Conservation (phyloP, 2,888 invertebrate genomes). For the Lochmaea crataegi region DNA sequence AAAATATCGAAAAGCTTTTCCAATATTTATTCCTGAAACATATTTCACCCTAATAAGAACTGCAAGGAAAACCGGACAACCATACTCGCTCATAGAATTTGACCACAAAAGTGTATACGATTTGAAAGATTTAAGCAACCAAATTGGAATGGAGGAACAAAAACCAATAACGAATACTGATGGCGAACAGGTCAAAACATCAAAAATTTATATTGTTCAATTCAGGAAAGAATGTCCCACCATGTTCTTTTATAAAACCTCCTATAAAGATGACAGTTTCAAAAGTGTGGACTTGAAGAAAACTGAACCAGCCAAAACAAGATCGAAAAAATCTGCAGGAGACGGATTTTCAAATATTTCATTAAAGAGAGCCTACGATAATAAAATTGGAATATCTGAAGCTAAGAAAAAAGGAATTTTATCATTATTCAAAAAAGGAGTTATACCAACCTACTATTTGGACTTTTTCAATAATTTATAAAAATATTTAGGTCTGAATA, state of each 20-base stretch:
- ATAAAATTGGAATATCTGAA: conserved; percentile 24
- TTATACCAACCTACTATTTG: background rate
- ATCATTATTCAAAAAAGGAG: background rate
- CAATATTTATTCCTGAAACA: conserved; percentile 14
- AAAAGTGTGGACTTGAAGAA: conserved; percentile 9
- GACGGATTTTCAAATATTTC: conserved; percentile 4
- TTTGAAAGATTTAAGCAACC: conserved; percentile 4
- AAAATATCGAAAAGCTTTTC: no score
- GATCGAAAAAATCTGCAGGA: no score
- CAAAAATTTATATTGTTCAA: background rate
- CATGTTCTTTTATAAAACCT: conserved; percentile 12
- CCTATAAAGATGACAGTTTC: background rate
- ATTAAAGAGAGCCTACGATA: conserved; percentile 20
- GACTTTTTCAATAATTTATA: background rate
- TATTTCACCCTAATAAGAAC: conserved; percentile 8
- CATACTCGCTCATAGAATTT: background rate
- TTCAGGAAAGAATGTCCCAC: background rate
- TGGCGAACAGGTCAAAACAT: background rate
- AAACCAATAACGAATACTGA: background rate
- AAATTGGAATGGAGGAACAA: conserved; percentile 1
- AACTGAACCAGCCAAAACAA: conserved; percentile 12
- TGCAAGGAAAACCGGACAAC: background rate
- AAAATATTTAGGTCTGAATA: background rate
- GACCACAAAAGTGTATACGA: background rate
- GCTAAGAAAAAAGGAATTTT: conserved; percentile 19